Conservation (phyloP, 2,888 invertebrate species). For the Quadroppia sp. region DNA sequence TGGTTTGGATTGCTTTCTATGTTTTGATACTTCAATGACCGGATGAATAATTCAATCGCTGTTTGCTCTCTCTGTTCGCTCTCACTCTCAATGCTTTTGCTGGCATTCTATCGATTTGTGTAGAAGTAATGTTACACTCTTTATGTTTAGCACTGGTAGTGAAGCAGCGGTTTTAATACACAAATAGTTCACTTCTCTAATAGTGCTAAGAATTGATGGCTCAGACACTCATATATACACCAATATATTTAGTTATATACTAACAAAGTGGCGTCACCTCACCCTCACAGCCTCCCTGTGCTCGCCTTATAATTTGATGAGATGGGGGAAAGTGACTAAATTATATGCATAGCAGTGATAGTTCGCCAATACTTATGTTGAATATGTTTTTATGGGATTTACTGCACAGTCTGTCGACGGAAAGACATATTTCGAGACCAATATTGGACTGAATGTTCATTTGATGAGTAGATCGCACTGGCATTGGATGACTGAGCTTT, state of each 20-base stretch:
- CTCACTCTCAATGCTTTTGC: not conserved
- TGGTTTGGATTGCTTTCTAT: not conserved
- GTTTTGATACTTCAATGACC: constrained; percentile 26
- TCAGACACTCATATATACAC: not conserved
- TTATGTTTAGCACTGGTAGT: not conserved
- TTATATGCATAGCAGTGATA: constrained; percentile 18
- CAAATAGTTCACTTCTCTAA: constrained; percentile 22
- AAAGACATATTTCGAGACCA: not conserved
- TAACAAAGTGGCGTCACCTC: constrained; percentile 19
- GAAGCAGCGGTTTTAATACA: constrained; percentile 27
- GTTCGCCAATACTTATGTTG: not conserved
- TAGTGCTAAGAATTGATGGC: constrained; percentile 25
- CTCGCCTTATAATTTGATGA: constrained; percentile 22
- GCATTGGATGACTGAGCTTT: constrained; percentile 6
- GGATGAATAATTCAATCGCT: constrained; percentile 31
- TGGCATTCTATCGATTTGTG: constrained; percentile 15
- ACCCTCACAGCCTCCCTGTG: too few relatives aligned
- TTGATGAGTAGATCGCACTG: constrained; percentile 1
- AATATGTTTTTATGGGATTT: not conserved
- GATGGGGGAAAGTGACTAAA: not conserved
- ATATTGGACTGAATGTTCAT: not conserved
- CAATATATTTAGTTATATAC: not conserved
- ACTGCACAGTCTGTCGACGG: not conserved
- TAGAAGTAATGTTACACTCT: constrained; percentile 18
- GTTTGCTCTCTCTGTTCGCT: constrained; percentile 8